Conservation (phyloP, 2,888 invertebrate species). For the Cantharis lateralis region DNA sequence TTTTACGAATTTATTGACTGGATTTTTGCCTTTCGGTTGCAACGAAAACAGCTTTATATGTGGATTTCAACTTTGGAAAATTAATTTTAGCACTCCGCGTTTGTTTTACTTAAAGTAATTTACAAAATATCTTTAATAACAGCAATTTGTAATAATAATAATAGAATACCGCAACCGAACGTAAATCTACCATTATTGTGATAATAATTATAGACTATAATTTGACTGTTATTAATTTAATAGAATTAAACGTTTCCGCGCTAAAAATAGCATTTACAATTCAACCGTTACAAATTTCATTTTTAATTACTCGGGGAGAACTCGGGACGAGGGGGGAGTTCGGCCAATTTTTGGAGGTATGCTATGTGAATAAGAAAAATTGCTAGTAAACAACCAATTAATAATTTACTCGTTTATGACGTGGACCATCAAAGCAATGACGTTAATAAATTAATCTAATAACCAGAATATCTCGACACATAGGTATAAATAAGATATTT, state of each 20-base stretch:
- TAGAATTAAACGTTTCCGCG: neutral
- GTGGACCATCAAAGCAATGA: neutral
- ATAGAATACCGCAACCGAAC: neutral
- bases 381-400: conserved; percentile 19
- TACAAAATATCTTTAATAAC: neutral
- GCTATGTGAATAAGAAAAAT: neutral
- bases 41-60: neutral
- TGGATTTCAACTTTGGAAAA: neutral
- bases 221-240: neutral
- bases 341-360: neutral
- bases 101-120: neutral
- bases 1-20: neutral
- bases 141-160: neutral
- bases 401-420: conserved; percentile 12
- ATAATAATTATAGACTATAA: neutral
- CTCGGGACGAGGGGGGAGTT: neutral
- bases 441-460: conserved; percentile 1
- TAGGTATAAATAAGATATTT: neutral
- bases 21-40: neutral
- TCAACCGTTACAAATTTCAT: no score
- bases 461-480: neutral
- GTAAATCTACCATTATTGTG: neutral
- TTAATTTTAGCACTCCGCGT: neutral
- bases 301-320: no score
- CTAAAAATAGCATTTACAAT: no score